A percentile compares a stretch with the other conserved stretches of the same genome.
These are phyloP conservation scores for Tortrix viridana DNA, from an alignment of 2,888 invertebrate genomes.

Conservation along the genomic window DNA sequence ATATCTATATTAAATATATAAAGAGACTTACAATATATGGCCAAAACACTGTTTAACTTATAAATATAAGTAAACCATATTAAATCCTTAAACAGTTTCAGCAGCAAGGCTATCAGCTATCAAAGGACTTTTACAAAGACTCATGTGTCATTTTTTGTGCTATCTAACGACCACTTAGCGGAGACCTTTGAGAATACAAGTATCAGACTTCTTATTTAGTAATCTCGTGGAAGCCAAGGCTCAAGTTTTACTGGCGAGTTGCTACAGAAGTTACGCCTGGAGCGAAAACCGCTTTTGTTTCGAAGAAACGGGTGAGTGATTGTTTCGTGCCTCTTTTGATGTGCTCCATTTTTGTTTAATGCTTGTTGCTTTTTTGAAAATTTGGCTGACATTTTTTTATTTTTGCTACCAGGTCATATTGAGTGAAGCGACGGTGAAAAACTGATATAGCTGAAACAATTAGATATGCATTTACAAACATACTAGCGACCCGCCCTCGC, in stretches of 20 bases:
- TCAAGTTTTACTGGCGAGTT: conserved; percentile 56
- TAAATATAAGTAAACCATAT: too few relatives aligned
- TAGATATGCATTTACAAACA: too few relatives aligned
- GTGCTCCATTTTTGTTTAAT: conserved; percentile 40
- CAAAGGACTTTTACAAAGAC: conserved; percentile 61
- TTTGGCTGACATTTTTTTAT: conserved; percentile 12
- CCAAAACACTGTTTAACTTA: too few relatives aligned
- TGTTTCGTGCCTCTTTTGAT: conserved; percentile 65
- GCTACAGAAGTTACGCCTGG: conserved; percentile 63
- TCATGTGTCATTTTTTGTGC: conserved; percentile 37
- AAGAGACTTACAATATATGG: too few relatives aligned
- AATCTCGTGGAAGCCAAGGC: conserved; percentile 35
- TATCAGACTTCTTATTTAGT: conserved; percentile 31
- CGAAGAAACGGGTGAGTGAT: conserved; percentile 70
- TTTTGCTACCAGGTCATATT: not conserved
- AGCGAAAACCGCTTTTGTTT: conserved; percentile 69
- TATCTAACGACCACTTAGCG: conserved; percentile 15
- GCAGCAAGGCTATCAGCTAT: conserved; percentile 46
- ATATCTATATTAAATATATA: too few relatives aligned
- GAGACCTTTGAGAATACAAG: conserved; percentile 25
- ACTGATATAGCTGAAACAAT: too few relatives aligned
- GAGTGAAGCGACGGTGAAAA: too few relatives aligned
- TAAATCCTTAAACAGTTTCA: not conserved
- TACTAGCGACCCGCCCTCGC: too few relatives aligned
- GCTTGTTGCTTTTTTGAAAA: conserved; percentile 28